These are phyloP conservation scores for Cheilosia grossa DNA, from an alignment of 2,888 invertebrate genomes.

Conservation along the genomic window DNA sequence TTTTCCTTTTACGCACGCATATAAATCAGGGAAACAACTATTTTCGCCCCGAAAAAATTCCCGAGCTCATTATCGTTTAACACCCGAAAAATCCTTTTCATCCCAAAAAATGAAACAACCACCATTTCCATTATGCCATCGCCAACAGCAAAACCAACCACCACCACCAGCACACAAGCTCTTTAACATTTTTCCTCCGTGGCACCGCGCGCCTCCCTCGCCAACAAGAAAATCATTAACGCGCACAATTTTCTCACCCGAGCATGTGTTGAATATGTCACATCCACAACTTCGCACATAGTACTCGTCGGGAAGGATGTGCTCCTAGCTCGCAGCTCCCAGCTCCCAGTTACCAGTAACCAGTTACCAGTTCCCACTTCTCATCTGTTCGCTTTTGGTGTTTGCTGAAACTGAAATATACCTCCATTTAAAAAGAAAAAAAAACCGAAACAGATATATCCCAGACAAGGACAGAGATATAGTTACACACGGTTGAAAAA, in stretches of 20 bases:
- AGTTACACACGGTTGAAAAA: slow-evolving; percentile 4
- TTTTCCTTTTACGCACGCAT: slow-evolving; percentile 38
- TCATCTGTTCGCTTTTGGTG: slow-evolving; percentile 7
- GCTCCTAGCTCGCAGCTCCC: slow-evolving; percentile 29
- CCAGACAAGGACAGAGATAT: slow-evolving; percentile 58
- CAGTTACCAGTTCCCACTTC: not conserved
- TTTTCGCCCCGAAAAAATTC: slow-evolving; percentile 18
- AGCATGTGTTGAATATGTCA: slow-evolving; percentile 75
- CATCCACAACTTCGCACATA: slow-evolving; percentile 75
- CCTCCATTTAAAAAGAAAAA: slow-evolving; percentile 57
- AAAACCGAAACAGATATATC: slow-evolving; percentile 48
- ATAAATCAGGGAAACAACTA: slow-evolving; percentile 54
- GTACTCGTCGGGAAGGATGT: slow-evolving; percentile 68
- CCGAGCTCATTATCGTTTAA: slow-evolving; percentile 72
- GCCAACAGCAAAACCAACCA: slow-evolving; percentile 22
- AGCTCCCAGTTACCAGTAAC: slow-evolving; percentile 10
- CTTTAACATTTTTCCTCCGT: slow-evolving; percentile 62
- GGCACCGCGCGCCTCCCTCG: slow-evolving; percentile 57
- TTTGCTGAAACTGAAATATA: slow-evolving; percentile 57
- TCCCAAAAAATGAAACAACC: slow-evolving; percentile 51
- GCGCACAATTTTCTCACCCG: slow-evolving; percentile 75
- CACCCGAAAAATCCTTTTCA: slow-evolving; percentile 74
- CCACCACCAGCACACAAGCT: slow-evolving; percentile 51
- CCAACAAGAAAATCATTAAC: slow-evolving; percentile 75
- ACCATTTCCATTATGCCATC: slow-evolving; percentile 24